Percentiles rank a stretch among this genome's conserved stretches.
These are phyloP conservation scores for Pangasianodon hypophthalmus DNA, from an alignment of 2,113 vertebrate species.

Conservation along the genomic window DNA sequence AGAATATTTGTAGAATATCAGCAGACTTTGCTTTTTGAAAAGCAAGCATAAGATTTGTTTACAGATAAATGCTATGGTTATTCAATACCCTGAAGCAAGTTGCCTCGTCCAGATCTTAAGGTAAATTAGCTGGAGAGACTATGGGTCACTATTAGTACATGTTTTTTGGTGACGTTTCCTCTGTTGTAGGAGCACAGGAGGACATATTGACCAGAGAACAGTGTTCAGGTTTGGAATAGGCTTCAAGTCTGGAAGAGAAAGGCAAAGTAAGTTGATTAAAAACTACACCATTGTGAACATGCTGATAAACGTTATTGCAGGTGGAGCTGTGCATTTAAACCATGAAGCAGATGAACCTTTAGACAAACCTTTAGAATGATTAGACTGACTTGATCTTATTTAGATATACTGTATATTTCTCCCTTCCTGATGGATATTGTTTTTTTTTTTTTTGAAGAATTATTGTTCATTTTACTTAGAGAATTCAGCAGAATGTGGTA, in stretches of 20 bases:
- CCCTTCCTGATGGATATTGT: background rate
- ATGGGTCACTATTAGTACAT: background rate
- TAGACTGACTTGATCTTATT: background rate
- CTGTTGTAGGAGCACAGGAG: background rate
- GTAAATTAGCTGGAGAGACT: background rate
- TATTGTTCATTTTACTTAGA: background rate
- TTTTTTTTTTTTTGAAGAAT: background rate
- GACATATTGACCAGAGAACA: background rate
- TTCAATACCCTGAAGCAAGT: background rate
- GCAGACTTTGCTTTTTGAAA: background rate
- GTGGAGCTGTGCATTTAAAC: background rate
- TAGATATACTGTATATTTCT: background rate
- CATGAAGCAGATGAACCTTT: background rate
- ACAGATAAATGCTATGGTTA: background rate
- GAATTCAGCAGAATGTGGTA: background rate
- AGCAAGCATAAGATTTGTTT: background rate
- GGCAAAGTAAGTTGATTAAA: background rate
- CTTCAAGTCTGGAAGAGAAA: background rate
- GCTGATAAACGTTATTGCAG: background rate
- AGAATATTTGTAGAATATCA: background rate
- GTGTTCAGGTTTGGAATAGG: background rate
- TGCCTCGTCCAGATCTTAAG: background rate
- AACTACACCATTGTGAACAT: background rate
- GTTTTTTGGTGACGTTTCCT: background rate
- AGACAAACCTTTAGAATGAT: background rate